Percentiles rank a stretch among this genome's conserved stretches.
These are phyloP conservation scores for Hylaeus volcanicus DNA, from an alignment of 1,140 invertebrate genomes.

Conservation along the genomic window DNA sequence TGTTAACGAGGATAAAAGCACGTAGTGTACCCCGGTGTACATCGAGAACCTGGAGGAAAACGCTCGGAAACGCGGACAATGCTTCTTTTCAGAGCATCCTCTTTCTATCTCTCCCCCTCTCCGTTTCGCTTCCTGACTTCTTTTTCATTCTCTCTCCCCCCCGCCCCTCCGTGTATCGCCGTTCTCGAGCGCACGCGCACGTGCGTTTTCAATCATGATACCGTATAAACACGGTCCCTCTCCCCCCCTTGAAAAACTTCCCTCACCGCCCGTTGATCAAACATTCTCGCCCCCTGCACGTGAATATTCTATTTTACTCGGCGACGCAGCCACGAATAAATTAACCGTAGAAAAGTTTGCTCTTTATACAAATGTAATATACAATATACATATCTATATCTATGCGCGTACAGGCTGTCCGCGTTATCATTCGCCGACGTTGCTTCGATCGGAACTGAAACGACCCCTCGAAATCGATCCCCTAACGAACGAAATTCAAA, in stretches of 20 bases:
- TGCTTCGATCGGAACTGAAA: not conserved
- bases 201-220: too few species aligned
- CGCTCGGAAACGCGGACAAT: constrained; percentile 53
- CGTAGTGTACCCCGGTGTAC: constrained; percentile 4
- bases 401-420: constrained; percentile 41
- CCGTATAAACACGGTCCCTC: too few species aligned
- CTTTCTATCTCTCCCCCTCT: not conserved
- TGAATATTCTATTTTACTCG: constrained; percentile 60
- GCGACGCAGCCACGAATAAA: constrained; percentile 78
- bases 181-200: constrained; percentile 4
- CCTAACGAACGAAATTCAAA: too few species aligned
- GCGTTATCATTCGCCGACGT: not conserved
- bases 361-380: constrained; percentile 81
- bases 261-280: constrained; percentile 5
- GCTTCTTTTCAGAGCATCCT: constrained; percentile 31
- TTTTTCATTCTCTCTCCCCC: not conserved
- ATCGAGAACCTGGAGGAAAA: constrained; percentile 47
- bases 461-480: too few species aligned
- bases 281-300: constrained; percentile 4
- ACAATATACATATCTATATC: constrained; percentile 76
- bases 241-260: constrained; percentile 6
- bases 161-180: constrained; percentile 23
- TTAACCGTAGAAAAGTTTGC: constrained; percentile 79
- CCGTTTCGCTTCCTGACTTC: not conserved
- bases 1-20: constrained; percentile 36